Conservation (phyloP, 1,140 invertebrate genomes). For the Venturia canescens region DNA sequence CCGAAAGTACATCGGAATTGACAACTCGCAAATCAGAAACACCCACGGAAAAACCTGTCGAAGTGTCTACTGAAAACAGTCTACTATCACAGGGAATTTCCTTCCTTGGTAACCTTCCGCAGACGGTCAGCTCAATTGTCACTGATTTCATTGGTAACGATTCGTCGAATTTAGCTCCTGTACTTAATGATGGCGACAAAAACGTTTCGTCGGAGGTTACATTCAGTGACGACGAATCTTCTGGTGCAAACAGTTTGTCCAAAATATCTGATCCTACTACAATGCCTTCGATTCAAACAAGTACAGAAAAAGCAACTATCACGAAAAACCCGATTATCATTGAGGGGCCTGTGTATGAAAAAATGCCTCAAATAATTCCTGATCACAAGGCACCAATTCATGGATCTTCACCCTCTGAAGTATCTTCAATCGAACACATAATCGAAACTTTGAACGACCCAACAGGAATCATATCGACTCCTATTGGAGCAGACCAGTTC, state of each 20-base stretch:
- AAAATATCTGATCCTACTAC: slow-evolving; percentile 23
- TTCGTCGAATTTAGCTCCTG: not conserved
- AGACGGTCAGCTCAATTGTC: slow-evolving; percentile 38
- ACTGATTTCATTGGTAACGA: slow-evolving; percentile 40
- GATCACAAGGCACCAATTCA: slow-evolving; percentile 5
- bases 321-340: not conserved
- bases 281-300: not conserved
- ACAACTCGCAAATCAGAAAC: not conserved
- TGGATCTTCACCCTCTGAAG: slow-evolving; percentile 36
- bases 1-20: not conserved
- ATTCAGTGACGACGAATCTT: not conserved
- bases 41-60: not conserved
- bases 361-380: slow-evolving; percentile 41
- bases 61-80: not conserved
- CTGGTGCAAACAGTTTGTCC: not conserved
- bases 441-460: slow-evolving; percentile 51
- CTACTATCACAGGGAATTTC: slow-evolving; percentile 38
- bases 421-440: slow-evolving; percentile 51
- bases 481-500: slow-evolving; percentile 22
- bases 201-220: not conserved
- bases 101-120: slow-evolving; percentile 38
- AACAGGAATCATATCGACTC: slow-evolving; percentile 40
- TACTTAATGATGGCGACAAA: not conserved
- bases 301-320: not conserved
- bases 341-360: slow-evolving; percentile 33